These are phyloP conservation scores for Ceratosolen solmsi DNA, from an alignment of 1,140 invertebrate genomes.

Conservation along the genomic window DNA sequence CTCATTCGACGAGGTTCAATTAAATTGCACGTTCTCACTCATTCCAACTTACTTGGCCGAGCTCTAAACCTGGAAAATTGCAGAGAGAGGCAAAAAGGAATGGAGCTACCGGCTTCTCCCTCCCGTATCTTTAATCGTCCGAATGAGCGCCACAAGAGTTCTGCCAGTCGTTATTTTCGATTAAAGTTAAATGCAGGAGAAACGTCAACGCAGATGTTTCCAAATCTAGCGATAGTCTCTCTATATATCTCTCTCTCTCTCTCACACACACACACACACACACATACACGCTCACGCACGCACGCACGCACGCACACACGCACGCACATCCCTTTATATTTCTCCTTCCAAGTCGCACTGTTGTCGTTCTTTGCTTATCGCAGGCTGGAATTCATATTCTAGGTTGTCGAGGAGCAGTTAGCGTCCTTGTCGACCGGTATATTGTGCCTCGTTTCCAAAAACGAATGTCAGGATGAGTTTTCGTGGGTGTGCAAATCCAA, in stretches of 20 bases:
- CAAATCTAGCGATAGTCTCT: not conserved
- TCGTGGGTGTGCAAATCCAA: constrained; percentile 37
- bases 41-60: too few relatives aligned
- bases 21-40: too few relatives aligned
- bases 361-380: constrained; percentile 4
- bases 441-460: constrained; percentile 6
- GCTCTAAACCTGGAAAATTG: not conserved
- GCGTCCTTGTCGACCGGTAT: constrained; percentile 7
- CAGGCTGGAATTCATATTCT: not conserved
- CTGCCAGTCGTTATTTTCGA: too few relatives aligned
- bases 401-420: not conserved
- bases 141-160: constrained; percentile 1
- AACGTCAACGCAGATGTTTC: constrained; percentile 2
- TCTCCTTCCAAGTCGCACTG: not conserved
- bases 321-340: too few relatives aligned
- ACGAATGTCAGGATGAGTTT: constrained; percentile 25
- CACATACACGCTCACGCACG: not conserved
- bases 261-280: not conserved
- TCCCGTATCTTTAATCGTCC: not conserved
- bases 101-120: not conserved
- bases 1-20: too few relatives aligned
- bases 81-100: not conserved
- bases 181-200: constrained; percentile 54
- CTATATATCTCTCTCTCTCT: not conserved
- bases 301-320: not conserved